Base-by-base conservation (phyloP, 2,797 vertebrate genomes). In the Malacoctenus gilli region DNA sequence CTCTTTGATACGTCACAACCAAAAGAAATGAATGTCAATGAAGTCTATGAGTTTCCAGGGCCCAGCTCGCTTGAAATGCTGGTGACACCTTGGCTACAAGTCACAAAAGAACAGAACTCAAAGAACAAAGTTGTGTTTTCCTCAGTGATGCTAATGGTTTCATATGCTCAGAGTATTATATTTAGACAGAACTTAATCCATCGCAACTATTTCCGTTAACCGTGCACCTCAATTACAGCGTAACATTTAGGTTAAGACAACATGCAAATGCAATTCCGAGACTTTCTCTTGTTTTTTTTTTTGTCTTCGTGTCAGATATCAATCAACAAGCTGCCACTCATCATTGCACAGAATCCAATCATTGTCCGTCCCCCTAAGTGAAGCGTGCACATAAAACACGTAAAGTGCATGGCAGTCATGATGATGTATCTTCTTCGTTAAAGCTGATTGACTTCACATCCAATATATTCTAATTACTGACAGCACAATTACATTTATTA, bases 401-500 rank as follows among this genome's bases (percentile, higher is more conserved):
- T 46, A 14, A 51, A 32, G 23, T 16, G 12, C 16, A 59, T 21
- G 8, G 28, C 18, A 63, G 30, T 8, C 2, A 47, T 40, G 7
- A 10, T 15, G 59, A 22, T 54, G 8, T 14, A 44, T 35, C 4
- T 52, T n/a, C 37, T 21, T 31, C 4, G 13, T 59, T 47, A 53
- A 9, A 7, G 22, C 4, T 62, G 48, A 48, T 71, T 32, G 34
- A 34, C 19, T 55, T 73, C 8, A 40, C 10, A 56, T 48, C 12
- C 31, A 58, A 37, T 56, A 18, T 61, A 28, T 55, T 72, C 30
- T 53, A 12, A 36, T 53, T 41, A 34, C 2, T 18, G 19, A 25
- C 21, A 28, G 22, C 13, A 1, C 35, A 36, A 25, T 47, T 28
- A 15, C 25, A 49, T 69, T 66, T 63, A 58, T 43, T 48, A 56